Conservation (phyloP, 2,888 invertebrate species). For the Hymenopus coronatus region DNA sequence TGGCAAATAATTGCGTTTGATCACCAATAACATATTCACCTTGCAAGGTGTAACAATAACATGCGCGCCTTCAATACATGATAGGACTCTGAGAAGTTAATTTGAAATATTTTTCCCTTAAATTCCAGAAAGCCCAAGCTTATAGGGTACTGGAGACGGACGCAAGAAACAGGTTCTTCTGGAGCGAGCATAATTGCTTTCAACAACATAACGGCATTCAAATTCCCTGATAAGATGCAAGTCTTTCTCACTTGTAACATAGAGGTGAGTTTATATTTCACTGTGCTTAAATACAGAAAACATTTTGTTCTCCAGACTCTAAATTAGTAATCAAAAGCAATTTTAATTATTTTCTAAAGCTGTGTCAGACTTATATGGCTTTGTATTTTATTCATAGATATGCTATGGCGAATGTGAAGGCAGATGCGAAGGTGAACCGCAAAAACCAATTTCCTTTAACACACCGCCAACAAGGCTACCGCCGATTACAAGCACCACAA, state of each 20-base stretch:
- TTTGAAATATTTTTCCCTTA: no score
- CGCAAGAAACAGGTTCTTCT: conserved; percentile 55
- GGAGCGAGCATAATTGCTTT: conserved; percentile 64
- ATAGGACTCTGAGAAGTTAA: no score
- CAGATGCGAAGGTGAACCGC: conserved; percentile 34
- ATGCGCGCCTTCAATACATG: no score
- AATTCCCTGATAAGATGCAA: conserved; percentile 70
- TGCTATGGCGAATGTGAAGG: conserved; percentile 40
- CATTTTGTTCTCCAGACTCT: not conserved
- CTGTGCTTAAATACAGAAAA: not conserved
- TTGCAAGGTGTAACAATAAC: no score
- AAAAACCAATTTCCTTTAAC: conserved; percentile 5
- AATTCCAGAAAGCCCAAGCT: conserved; percentile 58
- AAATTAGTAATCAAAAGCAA: not conserved
- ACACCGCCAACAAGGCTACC: conserved; percentile 28
- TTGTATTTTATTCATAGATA: conserved; percentile 35
- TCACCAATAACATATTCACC: no score
- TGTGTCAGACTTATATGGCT: not conserved
- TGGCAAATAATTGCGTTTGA: no score
- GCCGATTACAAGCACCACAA: conserved; percentile 11
- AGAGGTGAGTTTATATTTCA: conserved; percentile 52
- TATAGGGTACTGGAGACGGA: conserved; percentile 63
- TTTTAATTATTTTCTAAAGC: not conserved
- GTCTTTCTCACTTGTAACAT: conserved; percentile 72
- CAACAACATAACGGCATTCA: conserved; percentile 68